phyloP scores from a whole-genome alignment of 1,140 invertebrate species.

The Meteorus sp. region DNA sequence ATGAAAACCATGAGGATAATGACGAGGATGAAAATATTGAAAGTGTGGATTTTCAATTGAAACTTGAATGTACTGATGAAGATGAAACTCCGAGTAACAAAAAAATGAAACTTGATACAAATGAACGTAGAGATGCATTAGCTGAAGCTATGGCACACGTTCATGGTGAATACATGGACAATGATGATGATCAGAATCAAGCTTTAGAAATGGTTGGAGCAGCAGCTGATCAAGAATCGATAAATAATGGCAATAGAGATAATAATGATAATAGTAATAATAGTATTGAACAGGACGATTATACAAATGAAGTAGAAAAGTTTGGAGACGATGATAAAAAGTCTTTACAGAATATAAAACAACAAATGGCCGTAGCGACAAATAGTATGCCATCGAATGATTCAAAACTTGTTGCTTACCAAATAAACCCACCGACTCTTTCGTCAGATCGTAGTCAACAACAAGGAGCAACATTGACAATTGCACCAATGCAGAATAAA shows the following conservation, averaged over 20 bases:
- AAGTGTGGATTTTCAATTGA: conserved; percentile 32
- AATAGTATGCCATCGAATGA: no score
- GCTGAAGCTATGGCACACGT: conserved; percentile 49
- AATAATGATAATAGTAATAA: conserved; percentile 16
- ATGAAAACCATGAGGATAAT: conserved; percentile 34
- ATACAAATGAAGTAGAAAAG: conserved; percentile 24
- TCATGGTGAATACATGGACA: conserved; percentile 42
- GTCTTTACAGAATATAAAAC: not conserved
- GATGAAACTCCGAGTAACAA: conserved; percentile 26
- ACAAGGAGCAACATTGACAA: conserved; percentile 26
- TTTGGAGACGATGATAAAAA: conserved; percentile 27
- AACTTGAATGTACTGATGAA: conserved; percentile 23
- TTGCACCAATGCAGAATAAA: conserved; percentile 30
- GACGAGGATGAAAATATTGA: conserved; percentile 37
- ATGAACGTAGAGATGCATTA: conserved; percentile 37
- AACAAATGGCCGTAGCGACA: no score
- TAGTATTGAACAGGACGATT: conserved; percentile 22
- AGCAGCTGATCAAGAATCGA: conserved; percentile 34
- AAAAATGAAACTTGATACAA: conserved; percentile 34
- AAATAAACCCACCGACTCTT: conserved; percentile 25
- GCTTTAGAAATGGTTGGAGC: conserved; percentile 45
- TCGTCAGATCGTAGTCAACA: not conserved
- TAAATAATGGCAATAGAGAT: conserved; percentile 18
- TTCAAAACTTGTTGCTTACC: conserved; percentile 21
- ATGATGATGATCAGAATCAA: conserved; percentile 30